Evolutionary conservation across 2,888 invertebrate genomes (phyloP), one percentile per base, ranked within the genome.

Genomic region (Penaeus monodon): DNA sequence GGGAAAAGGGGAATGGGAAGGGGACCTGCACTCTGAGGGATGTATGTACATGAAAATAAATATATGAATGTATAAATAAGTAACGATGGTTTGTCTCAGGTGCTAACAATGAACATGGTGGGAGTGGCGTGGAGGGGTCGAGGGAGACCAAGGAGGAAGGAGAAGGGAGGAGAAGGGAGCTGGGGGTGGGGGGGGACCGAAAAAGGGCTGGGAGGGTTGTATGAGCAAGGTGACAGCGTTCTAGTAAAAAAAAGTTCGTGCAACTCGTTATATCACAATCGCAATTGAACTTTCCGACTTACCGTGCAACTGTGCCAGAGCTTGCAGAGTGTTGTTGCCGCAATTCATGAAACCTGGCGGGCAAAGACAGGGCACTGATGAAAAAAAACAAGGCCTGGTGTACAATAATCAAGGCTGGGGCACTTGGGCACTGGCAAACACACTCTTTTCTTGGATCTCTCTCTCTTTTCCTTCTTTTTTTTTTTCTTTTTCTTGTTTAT

Each of bases 221-320:
- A 17, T 44, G 77, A 49, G n/a, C 20, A 44, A 44, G 77, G 22
- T 24, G 77, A 68, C 29, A 68, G n/a, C 27, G 29, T 27, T 27
- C n/a, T 68, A 27, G 29, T 68, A 17, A 12, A n/a, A 68, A 68
- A 49, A 49, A n/a, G 44, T 33, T 44, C 49, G 6, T 38, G 14
- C 38, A 38, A 38, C 27, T 77, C 44, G 24, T 33, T 38, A 77
- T 77, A 77, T 77, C 77, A 77, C 44, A 38, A 77, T n/a, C 38
- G 49, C 49, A 38, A 77, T 27, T 80, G 64, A 57, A 29, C 65
- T 29, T 64, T 33, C 33, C 63, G 33, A 88, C 89, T 89, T 86
- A 89, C 89, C 89, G 79, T 89, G 89, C 29, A 89, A 77, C 81
- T 89, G 89, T 0, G 80, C 88, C 83, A 89, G 86, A 24, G 89